Base-by-base conservation (phyloP, 2,113 vertebrate species). In the Daubentonia madagascariensis region DNA sequence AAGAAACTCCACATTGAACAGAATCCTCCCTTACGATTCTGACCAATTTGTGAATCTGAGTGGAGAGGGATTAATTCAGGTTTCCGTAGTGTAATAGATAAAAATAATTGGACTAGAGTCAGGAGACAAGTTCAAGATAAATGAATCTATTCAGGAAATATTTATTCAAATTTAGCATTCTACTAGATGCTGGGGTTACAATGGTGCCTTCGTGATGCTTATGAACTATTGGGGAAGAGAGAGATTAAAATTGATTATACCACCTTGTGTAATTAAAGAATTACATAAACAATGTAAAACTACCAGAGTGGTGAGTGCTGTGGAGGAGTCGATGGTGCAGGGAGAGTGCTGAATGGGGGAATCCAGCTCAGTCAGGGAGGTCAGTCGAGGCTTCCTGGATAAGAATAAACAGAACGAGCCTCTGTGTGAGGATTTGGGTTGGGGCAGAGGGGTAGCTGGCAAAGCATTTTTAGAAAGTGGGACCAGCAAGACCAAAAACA, bases 21-120 rank as follows among this genome's bases (percentile, higher is more conserved):
- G 37, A 96, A 92, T 85, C 40, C 10, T 85, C 72, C 37, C 43
- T 97, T 85, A 96, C 65, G 80, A 75, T 91, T 88, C 43, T 91
- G 25, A n/a, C 9, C 45, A 85, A 35, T 92, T 89, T 94, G 50
- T 90, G 30, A 89, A 78, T 92, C 5, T 35, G 89, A 93, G 43
- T 28, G 11, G 48, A 79, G 68, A 89, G 84, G 18, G 17, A 75
- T 61, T 79, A 84, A n/a, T 37, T 94, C 80, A 68, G 25, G 25
- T 83, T 89, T 81, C 86, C 45, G 52, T 37, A 45, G 61, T 32
- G 11, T 43, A 68, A 40, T 43, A 80, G 50, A 65, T 75, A 54
- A 81, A 86, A 72, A 85, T 78, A 88, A 87, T 40, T 97, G 54
- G 48, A 85, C 70, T 63, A 61, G 20, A 91, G 37, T 85, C n/a